Base-by-base conservation (phyloP, 30 jellyfish, hydroid and myxozoan species). In the Hydractinia symbiolongicarpus region DNA sequence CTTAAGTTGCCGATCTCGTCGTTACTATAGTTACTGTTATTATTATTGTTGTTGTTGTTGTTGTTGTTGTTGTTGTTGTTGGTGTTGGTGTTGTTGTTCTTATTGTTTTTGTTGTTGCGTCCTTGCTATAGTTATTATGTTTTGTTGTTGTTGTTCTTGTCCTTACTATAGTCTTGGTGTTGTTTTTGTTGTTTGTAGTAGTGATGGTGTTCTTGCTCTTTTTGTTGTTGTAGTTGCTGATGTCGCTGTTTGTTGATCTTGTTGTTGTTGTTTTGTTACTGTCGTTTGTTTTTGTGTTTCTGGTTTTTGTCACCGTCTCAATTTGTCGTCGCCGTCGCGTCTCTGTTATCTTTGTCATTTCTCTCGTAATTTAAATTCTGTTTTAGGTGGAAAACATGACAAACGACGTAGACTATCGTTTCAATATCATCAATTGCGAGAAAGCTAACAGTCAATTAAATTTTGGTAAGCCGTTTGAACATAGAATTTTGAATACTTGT, bases 401-500 rank as follows among this genome's bases (percentile, higher is more conserved):
- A 67, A 81, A 89, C 10, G 85, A 64, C 61, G 95, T 83, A 14
- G 82, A 90, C 0, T 93, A 93, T 72, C 77, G 95, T 8, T 93
- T 93, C 85, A 93, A 93, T 83, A 83, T 93, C 52, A 88, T 93
- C 82, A 93, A 93, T 85, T 93, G 98, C 70, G 98, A 93, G 60
- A 93, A 93, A 78, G 81, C 92, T 17, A 93, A 86, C 86, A 93
- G 98, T 53, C 98, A 93, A 73, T 93, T 87, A 68, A 93, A 93
- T 76, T 86, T 78, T 72, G 98, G 98, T 93, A 79, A 55, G 95
- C 8, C 16, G 44, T 30, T 30, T 30, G 44, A 30, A 1, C 44
- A 30, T n/a, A n/a, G n/a, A n/a, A n/a, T 30, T 30, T 30, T 30
- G 44, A 30, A 30, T 30, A 0, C 44, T 30, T 30, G 44, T 30